phyloP scores from a whole-genome alignment of 2,888 invertebrate species.

The Tridacna crocea region DNA sequence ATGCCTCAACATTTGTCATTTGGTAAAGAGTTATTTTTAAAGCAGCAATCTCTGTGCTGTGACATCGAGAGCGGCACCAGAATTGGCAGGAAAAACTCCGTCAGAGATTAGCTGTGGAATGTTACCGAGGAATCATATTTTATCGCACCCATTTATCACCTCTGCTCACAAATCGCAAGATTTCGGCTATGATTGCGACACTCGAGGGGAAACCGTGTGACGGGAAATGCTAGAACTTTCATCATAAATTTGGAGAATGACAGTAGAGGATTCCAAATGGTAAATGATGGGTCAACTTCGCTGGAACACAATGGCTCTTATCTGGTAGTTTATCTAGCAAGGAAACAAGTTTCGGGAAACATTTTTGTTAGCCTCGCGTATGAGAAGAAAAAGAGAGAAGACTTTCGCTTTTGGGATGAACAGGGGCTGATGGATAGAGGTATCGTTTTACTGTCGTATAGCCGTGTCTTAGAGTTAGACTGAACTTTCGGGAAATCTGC shows the following conservation, averaged over 20 bases:
- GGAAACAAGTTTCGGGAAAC: constrained; percentile 42
- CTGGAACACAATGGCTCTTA: constrained; percentile 55
- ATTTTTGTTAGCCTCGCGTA: not conserved
- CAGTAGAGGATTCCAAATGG: constrained; percentile 63
- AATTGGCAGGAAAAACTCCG: constrained; percentile 56
- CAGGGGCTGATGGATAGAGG: constrained; percentile 9
- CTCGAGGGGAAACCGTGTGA: constrained; percentile 44
- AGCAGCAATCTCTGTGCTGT: constrained; percentile 32
- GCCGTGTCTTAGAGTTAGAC: no score
- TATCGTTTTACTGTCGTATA: not conserved
- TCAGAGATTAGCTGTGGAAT: constrained; percentile 53
- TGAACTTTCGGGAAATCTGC: no score
- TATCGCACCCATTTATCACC: constrained; percentile 65
- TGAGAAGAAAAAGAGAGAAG: not conserved
- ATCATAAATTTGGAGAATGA: constrained; percentile 66
- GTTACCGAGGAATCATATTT: constrained; percentile 50
- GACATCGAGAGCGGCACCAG: constrained; percentile 51
- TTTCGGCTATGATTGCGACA: constrained; percentile 49
- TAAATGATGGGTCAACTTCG: constrained; percentile 63
- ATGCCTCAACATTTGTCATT: no score
- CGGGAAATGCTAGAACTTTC: constrained; percentile 63
- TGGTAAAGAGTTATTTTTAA: not conserved
- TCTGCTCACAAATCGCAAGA: constrained; percentile 49
- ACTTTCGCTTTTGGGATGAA: constrained; percentile 14
- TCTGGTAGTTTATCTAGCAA: constrained; percentile 55